Conservation (phyloP, 2,113 vertebrate species). For the Otolemur garnettii region DNA sequence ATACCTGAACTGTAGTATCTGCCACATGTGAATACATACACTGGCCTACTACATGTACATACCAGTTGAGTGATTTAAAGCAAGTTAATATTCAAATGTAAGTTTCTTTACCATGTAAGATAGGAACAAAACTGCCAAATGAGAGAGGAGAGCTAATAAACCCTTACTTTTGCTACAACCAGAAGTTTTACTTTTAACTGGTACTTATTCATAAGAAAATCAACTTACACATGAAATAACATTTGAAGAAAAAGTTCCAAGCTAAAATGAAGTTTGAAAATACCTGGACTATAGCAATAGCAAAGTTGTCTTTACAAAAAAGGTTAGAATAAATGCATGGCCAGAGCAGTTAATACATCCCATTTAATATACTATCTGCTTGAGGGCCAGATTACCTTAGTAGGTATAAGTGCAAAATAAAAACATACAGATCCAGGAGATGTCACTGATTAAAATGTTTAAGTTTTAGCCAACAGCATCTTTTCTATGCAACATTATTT, state of each 20-base stretch:
- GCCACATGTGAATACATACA: neutral
- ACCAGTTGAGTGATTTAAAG: neutral
- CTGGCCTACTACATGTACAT: neutral
- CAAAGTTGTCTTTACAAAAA: neutral
- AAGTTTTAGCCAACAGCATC: neutral
- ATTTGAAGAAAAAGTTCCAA: slow-evolving; percentile 2
- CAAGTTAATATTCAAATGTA: neutral
- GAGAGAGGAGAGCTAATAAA: neutral
- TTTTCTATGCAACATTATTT: neutral
- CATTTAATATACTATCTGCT: neutral
- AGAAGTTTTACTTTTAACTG: neutral
- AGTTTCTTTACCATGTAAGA: neutral
- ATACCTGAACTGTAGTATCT: neutral
- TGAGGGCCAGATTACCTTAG: neutral
- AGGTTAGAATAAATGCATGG: neutral
- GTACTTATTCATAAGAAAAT: neutral
- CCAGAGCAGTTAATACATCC: neutral
- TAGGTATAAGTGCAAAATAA: neutral
- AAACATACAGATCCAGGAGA: neutral
- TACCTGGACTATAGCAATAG: neutral
- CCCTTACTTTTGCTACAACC: neutral
- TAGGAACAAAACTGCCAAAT: neutral
- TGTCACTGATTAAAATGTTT: neutral
- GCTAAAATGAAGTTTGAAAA: slow-evolving; percentile 35
- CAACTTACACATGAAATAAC: neutral